Percentiles rank a stretch among this genome's conserved stretches.
phyloP scores from a whole-genome alignment of 2,797 vertebrate genomes.

The Clarias laeviceps region DNA sequence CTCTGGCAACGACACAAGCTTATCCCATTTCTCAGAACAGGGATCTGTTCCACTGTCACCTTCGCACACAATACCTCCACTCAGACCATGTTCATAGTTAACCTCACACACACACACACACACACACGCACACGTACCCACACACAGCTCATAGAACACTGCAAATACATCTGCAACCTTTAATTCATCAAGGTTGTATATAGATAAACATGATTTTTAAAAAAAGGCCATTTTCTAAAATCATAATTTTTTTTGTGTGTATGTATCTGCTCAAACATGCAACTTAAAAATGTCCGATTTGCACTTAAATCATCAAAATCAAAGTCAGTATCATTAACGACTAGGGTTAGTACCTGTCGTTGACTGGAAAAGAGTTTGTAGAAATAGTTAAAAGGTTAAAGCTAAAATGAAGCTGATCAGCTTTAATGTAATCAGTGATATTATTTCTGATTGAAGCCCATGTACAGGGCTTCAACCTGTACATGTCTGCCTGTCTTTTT shows the following conservation, averaged over 20 bases:
- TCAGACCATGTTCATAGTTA: slow-evolving; percentile 50
- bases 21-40: slow-evolving; percentile 64
- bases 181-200: not conserved
- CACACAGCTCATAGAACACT: not conserved
- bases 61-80: slow-evolving; percentile 60
- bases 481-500: too few species aligned
- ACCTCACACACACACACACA: slow-evolving; percentile 28
- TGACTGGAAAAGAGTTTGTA: too few species aligned
- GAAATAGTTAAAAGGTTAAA: too few species aligned
- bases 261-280: too few species aligned
- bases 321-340: not conserved
- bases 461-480: too few species aligned
- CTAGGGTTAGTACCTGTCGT: too few species aligned
- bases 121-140: not conserved
- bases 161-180: not conserved
- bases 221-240: not conserved
- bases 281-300: not conserved
- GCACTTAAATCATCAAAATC: not conserved
- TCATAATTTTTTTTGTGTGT: not conserved
- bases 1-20: slow-evolving; percentile 49
- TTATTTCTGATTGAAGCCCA: too few species aligned
- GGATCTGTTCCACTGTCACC: slow-evolving; percentile 63
- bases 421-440: too few species aligned
- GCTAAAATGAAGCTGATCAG: too few species aligned
- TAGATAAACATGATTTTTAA: not conserved